Evolutionary conservation across 1,140 invertebrate genomes (phyloP).

Genomic region (Camponotus pennsylvanicus): DNA sequence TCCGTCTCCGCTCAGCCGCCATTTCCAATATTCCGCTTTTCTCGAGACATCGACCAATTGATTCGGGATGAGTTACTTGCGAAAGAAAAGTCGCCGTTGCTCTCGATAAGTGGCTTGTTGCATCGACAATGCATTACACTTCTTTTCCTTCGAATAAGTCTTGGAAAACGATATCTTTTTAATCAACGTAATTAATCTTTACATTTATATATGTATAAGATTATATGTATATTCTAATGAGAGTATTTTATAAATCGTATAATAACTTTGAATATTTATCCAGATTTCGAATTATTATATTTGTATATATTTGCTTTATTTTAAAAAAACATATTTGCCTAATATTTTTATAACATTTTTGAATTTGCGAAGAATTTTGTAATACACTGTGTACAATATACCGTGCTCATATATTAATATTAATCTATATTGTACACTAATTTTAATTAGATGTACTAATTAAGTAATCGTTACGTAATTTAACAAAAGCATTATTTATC

Average conservation of each 20-base stretch:
- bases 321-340: no score
- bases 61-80: slow-evolving; percentile 74
- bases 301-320: neutral
- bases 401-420: no score
- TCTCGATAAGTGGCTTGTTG: slow-evolving; percentile 57
- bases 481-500: neutral
- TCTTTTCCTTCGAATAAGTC: neutral
- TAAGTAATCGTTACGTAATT: no score
- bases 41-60: slow-evolving; percentile 78
- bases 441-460: no score
- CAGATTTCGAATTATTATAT: no score
- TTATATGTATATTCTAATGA: neutral
- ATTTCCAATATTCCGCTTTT: slow-evolving; percentile 83
- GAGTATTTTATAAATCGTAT: no score
- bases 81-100: slow-evolving; percentile 65
- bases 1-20: slow-evolving; percentile 80
- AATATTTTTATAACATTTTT: no score
- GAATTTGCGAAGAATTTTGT: no score
- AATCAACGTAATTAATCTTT: neutral
- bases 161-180: neutral
- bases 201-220: neutral
- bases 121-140: slow-evolving; percentile 8
- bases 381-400: no score
- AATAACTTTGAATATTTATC: no score
- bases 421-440: no score